Base-by-base conservation (phyloP, 2,888 invertebrate genomes). In the Mesodorylaimus sp. region DNA sequence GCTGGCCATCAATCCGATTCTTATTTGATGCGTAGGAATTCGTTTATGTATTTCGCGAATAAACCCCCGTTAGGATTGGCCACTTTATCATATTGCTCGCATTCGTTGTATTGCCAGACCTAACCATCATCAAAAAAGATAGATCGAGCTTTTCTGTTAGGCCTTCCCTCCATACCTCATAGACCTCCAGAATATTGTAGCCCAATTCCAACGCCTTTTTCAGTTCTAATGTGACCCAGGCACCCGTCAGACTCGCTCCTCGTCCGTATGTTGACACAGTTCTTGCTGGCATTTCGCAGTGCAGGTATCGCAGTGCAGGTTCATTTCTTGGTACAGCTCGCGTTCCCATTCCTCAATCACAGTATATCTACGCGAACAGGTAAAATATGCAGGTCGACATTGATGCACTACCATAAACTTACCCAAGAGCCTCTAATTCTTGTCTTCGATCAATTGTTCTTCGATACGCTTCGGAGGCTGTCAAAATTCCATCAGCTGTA, bases 31-130 rank as follows among this genome's bases (percentile, higher is more conserved):
- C 26, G 21, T 13, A 44, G 45, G 26, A 26, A 44, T 5, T 23
- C 19, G 26, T 44, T 44, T 7, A 44, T 44, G 24, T n/a, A 44
- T 7, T 23, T 26, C 26, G 21, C 26, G 26, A 44, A 44, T 26
- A 44, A n/a, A 5, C 19, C 26, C 5, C n/a, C 19, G 45, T n/a
- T 26, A n/a, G 47, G 54, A 2, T 39, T n/a, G n/a, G n/a, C n/a
- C n/a, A n/a, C n/a, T 27, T 2, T 2, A 16, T 43, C 21, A 37
- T 47, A 47, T 10, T 16, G 7, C 5, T 28, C 24, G 13, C 52
- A 51, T 46, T 55, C 24, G 1, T 53, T 43, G 47, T 55, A 62
- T 51, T 62, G 58, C 48, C 56, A 59, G 1, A 62, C 55, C 47
- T 60, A 7, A 19, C 21, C 41, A 39, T 32, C 10, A 32, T 32